A percentile compares a stretch with the other conserved stretches of the same genome.
These are phyloP conservation scores for Brevimyrus niger DNA, from an alignment of 2,113 vertebrate species.

Conservation along the genomic window DNA sequence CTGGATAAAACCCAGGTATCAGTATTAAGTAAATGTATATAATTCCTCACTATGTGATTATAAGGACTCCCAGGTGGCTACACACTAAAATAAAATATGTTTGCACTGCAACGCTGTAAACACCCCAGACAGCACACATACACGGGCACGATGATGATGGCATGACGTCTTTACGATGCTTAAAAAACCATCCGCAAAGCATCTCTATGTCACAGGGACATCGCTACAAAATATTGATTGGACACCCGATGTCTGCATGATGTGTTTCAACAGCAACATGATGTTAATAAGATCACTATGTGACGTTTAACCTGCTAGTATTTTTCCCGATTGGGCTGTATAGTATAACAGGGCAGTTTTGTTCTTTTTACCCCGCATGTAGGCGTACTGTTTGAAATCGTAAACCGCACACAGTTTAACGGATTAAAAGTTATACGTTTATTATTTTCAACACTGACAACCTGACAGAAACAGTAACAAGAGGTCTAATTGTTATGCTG, in stretches of 20 bases:
- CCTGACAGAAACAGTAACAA: background rate
- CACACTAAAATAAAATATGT: background rate
- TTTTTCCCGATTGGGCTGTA: background rate
- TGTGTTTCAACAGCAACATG: background rate
- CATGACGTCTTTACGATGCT: background rate
- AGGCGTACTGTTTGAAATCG: background rate
- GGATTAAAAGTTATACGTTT: background rate
- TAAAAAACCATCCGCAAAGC: background rate
- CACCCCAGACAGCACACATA: background rate
- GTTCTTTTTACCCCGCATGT: background rate
- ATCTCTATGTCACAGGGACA: background rate
- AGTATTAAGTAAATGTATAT: background rate
- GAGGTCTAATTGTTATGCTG: background rate
- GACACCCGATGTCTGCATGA: background rate
- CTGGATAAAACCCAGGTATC: background rate
- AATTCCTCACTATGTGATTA: background rate
- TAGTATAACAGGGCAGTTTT: background rate
- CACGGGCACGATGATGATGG: too few species aligned
- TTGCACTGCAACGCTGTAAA: background rate
- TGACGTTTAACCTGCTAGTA: background rate
- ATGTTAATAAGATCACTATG: background rate
- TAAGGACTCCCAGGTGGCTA: background rate
- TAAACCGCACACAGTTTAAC: background rate
- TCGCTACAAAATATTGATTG: background rate
- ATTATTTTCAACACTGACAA: background rate